Evolutionary conservation across 2,888 invertebrate genomes (phyloP), one percentile per base, ranked within the genome.

Genomic region (Eulithis prunata): DNA sequence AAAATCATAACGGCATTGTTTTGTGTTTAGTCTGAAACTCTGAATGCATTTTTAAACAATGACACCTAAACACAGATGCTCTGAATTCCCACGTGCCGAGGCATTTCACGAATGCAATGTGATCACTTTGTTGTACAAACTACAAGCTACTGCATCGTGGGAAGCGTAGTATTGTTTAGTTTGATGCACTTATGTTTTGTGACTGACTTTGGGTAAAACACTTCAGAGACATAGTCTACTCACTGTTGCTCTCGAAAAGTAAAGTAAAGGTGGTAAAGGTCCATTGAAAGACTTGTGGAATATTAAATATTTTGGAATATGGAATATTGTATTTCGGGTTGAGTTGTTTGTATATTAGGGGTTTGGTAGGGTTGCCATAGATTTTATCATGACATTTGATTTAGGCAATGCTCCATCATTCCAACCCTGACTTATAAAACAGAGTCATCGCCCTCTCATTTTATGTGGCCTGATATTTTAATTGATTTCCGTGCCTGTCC

Each of bases 51-150:
- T 38, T 41, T 7, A 14, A 53, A 60, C 45, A 53, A 60, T 45
- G 32, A 13, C 36, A 59, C 28, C 43, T 13, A 62, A 45, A 49
- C 55, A 47, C 51, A 57, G 57, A 46, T 57, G 53, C 12, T 53
- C 36, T 52, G 52, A 52, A 57, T 63, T 53, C 62, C 52, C 57
- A 57, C 62, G 62, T 57, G 57, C 12, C 43, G 56, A 45, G 28
- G 32, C 49, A 32, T 56, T 56, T 52, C 32, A 13, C 46, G 46
- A 63, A 38, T 38, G 57, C 46, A 57, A 38, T 57, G 46, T 46
- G 62, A 63, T 52, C 62, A 43, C n/a, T 43, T 36, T 57, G 32
- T 51, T 62, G 41, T 55, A 55, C 49, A 55, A 62, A 54, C 47
- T 21, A 32, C 41, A 14, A 53, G 32, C 32, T 2, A 32, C 32